Percentiles rank a stretch among this genome's conserved stretches.
Conservation (phyloP, 2,888 invertebrate species). For the Shargacucullia verbasci region DNA sequence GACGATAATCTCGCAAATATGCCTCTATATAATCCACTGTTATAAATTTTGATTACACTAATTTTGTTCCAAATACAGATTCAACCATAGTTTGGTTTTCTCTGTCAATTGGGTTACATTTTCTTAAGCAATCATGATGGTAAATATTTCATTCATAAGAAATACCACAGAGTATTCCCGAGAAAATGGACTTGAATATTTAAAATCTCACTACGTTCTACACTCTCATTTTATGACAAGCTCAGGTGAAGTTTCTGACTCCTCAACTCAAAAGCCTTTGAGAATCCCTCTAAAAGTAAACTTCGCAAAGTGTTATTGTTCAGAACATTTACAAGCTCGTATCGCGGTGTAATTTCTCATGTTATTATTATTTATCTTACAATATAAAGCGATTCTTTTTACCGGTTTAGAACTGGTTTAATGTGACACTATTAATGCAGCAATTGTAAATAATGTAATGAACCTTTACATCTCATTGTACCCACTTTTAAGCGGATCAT, state of each 20-base stretch:
- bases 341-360: constrained; percentile 29
- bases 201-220: constrained; percentile 1
- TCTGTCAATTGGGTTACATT: no score
- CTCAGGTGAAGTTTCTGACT: constrained; percentile 18
- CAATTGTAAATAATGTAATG: no score
- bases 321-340: constrained; percentile 4
- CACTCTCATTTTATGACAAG: constrained; percentile 6
- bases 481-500: constrained; percentile 25
- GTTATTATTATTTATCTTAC: no score
- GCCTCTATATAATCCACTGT: no score
- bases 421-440: no score
- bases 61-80: no score
- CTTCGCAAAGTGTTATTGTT: constrained; percentile 14
- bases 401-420: no score
- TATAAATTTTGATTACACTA: no score
- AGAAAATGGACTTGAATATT: constrained; percentile 28
- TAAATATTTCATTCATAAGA: background rate
- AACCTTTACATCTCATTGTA: constrained; percentile 2
- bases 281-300: constrained; percentile 7
- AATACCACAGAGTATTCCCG: constrained; percentile 8
- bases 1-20: no score
- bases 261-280: constrained; percentile 2
- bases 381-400: no score
- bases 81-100: no score
- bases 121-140: background rate